Conservation (phyloP, 92 coral and sea anemone genomes). For the Bergia puertoricense region DNA sequence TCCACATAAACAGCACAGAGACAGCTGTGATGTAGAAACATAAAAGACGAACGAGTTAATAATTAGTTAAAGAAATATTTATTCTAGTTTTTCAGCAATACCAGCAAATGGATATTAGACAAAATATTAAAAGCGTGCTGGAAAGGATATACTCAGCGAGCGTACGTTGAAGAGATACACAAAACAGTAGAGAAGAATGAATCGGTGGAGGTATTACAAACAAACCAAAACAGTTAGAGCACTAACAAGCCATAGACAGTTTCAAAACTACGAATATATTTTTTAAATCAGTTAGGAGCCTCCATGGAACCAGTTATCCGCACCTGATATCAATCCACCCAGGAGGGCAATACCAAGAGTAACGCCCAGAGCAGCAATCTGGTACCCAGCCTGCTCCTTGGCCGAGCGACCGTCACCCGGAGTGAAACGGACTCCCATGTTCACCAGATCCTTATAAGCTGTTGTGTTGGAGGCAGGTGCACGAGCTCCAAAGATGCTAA, state of each 20-base stretch:
- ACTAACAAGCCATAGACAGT: neutral
- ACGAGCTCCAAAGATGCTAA: constrained; percentile 13
- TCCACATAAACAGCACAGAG: no score
- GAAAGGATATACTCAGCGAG: neutral
- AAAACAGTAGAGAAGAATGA: neutral
- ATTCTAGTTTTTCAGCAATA: no score
- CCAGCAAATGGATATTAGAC: no score
- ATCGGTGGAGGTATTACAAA: neutral
- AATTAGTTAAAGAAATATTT: no score
- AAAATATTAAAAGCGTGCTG: no score
- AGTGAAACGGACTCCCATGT: constrained; percentile 26
- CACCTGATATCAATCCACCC: constrained; percentile 66
- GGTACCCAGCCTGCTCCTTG: constrained; percentile 57
- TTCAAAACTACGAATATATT: neutral
- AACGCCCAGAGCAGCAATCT: constrained; percentile 60
- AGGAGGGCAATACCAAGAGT: constrained; percentile 62
- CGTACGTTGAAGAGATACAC: neutral
- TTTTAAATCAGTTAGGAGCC: neutral
- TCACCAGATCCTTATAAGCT: neutral
- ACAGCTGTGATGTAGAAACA: no score
- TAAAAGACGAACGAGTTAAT: no score
- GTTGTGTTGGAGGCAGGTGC: constrained; percentile 10
- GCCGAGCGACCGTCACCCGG: constrained; percentile 54
- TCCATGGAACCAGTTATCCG: no score
- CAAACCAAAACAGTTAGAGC: neutral